phyloP scores from a whole-genome alignment of 2,888 invertebrate species.

The Adineta ricciae region DNA sequence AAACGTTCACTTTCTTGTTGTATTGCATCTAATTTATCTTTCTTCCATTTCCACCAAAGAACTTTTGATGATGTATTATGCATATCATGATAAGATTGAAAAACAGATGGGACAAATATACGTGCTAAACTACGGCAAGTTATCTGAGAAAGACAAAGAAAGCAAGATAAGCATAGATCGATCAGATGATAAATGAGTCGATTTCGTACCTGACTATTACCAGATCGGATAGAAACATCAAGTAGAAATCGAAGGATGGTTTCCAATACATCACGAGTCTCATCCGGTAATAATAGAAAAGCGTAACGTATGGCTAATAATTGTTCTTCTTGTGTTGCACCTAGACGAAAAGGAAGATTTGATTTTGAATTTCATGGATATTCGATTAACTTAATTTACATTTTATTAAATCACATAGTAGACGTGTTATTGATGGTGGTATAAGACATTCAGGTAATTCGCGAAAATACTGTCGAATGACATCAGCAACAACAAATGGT shows the following conservation, averaged over 20 bases:
- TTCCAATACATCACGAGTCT: neutral
- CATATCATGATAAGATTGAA: conserved; percentile 20
- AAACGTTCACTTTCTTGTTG: conserved; percentile 19
- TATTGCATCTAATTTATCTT: conserved; percentile 4
- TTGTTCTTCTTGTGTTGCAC: conserved; percentile 2
- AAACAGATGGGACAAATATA: conserved; percentile 19
- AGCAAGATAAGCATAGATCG: neutral
- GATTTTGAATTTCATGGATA: neutral
- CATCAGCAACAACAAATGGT: conserved; percentile 21
- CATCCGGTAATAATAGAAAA: conserved; percentile 16
- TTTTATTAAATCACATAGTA: conserved; percentile 20
- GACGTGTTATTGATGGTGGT: neutral
- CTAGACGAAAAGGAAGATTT: neutral
- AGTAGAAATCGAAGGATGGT: conserved; percentile 17
- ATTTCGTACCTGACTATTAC: neutral
- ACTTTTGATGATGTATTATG: neutral
- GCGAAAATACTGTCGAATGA: conserved; percentile 19
- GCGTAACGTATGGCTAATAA: conserved; percentile 1
- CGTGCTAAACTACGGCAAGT: conserved; percentile 17
- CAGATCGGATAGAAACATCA: conserved; percentile 15
- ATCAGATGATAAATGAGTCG: neutral
- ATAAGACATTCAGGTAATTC: conserved; percentile 22
- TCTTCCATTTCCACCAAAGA: neutral
- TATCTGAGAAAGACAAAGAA: neutral
- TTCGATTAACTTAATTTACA: neutral